Evolutionary conservation across 2,888 invertebrate genomes (phyloP).

Genomic region (Alviniconcha strummeri): DNA sequence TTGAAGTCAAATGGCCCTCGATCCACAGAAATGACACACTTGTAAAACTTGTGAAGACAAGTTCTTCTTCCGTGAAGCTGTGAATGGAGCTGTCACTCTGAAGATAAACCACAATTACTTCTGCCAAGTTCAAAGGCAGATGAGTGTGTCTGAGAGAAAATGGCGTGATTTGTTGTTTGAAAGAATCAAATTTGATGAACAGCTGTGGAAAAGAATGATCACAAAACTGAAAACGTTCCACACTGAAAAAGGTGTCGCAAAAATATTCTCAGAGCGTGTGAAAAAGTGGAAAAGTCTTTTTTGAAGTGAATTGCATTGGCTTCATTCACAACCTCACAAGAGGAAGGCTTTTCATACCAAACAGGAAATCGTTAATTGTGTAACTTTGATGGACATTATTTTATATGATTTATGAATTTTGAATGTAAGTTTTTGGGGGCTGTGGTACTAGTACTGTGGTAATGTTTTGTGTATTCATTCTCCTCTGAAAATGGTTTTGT

Average conservation of each 20-base stretch:
- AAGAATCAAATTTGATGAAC: conserved; percentile 8
- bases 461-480: no score
- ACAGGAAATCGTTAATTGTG: no score
- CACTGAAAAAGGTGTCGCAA: not conserved
- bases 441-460: no score
- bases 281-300: not conserved
- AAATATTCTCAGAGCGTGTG: not conserved
- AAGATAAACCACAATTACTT: not conserved
- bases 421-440: no score
- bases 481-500: no score
- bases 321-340: no score
- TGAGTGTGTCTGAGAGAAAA: not conserved
- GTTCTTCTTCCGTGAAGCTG: not conserved
- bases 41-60: not conserved
- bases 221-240: not conserved
- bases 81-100: not conserved
- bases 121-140: conserved; percentile 22
- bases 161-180: conserved; percentile 29
- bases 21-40: not conserved
- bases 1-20: not conserved
- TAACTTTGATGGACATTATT: no score
- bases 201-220: not conserved
- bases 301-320: no score
- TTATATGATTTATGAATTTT: no score
- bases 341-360: no score